These are phyloP conservation scores for Drosophila mayaguana DNA, from an alignment of 2,888 invertebrate genomes.

Conservation along the genomic window DNA sequence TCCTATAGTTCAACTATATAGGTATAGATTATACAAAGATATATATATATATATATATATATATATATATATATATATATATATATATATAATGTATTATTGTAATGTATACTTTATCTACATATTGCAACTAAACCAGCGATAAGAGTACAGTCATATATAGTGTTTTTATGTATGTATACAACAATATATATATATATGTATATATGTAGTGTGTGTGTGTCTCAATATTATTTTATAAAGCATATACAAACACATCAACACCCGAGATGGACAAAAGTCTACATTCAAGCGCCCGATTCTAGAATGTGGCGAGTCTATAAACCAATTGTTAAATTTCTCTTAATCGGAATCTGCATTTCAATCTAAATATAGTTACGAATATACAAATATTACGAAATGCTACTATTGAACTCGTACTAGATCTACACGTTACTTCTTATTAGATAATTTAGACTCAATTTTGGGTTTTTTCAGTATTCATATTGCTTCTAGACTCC, in stretches of 20 bases:
- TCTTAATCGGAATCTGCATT: not conserved
- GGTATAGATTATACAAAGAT: not conserved
- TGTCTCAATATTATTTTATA: conserved; percentile 21
- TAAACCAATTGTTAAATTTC: not conserved
- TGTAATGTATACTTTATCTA: conserved; percentile 56
- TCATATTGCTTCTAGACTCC: not conserved
- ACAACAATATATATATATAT: conserved; percentile 8
- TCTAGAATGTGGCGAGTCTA: not conserved
- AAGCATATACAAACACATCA: conserved; percentile 19
- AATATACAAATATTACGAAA: not conserved
- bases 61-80: not conserved
- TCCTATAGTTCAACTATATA: conserved; percentile 8
- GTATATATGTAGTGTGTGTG: conserved; percentile 1
- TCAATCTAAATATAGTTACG: not conserved
- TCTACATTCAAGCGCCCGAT: not conserved
- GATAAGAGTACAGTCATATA: conserved; percentile 48
- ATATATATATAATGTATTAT: not conserved
- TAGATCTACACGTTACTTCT: not conserved
- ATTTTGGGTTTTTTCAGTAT: not conserved
- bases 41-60: not conserved
- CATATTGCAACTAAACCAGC: conserved; percentile 78
- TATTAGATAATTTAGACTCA: not conserved
- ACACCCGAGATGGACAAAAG: conserved; percentile 12
- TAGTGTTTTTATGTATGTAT: conserved; percentile 14
- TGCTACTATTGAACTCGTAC: not conserved